A percentile compares a stretch with the other conserved stretches of the same genome.
Conservation (phyloP, 2,113 vertebrate species). For the Fregata magnificens region DNA sequence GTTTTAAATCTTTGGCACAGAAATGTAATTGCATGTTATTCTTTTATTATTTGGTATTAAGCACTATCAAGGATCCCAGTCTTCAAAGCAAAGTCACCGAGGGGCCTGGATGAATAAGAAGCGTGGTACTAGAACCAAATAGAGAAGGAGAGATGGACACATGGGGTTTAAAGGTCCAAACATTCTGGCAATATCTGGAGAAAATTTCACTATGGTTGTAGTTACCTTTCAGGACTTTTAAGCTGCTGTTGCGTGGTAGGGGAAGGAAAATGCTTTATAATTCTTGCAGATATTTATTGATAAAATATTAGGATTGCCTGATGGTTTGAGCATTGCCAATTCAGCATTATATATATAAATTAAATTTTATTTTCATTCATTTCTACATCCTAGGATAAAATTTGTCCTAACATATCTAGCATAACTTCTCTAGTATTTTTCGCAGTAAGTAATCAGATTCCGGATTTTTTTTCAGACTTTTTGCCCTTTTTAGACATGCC, state of each 20-base stretch:
- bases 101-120: neutral
- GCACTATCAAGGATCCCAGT: neutral
- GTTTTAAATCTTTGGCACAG: neutral
- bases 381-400: neutral
- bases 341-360: neutral
- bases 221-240: neutral
- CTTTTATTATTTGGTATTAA: neutral
- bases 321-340: neutral
- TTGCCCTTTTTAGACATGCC: neutral
- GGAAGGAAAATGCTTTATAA: neutral
- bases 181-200: neutral
- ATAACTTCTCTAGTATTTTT: neutral
- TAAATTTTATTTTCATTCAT: neutral
- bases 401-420: neutral
- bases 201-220: neutral
- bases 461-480: neutral
- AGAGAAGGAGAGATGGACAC: neutral
- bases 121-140: neutral
- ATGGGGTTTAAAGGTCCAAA: neutral
- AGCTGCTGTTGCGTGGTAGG: neutral
- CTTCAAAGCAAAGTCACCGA: neutral
- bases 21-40: neutral
- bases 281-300: neutral
- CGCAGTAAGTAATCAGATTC: neutral
- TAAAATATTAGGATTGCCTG: neutral